phyloP scores from a whole-genome alignment of 2,797 vertebrate genomes.

The Neostethus bicornis region DNA sequence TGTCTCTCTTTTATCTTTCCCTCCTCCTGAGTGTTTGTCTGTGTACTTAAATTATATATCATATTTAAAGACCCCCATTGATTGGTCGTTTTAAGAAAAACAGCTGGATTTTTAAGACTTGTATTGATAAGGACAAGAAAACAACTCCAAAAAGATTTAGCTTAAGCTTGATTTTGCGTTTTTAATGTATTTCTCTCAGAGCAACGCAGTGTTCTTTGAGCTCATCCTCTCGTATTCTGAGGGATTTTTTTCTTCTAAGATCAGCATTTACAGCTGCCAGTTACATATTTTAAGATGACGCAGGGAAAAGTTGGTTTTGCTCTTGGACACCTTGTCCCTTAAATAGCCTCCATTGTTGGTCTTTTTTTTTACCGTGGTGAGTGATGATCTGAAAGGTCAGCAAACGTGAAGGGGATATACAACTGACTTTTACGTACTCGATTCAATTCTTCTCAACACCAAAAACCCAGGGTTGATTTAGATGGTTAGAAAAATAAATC shows the following conservation, averaged over 20 bases:
- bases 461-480: slow-evolving; percentile 6
- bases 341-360: slow-evolving; percentile 60
- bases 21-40: too few relatives aligned
- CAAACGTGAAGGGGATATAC: slow-evolving; percentile 63
- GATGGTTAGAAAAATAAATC: too few relatives aligned
- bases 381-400: slow-evolving; percentile 69
- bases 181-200: too few relatives aligned
- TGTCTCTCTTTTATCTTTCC: slow-evolving; percentile 63
- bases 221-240: slow-evolving; percentile 67
- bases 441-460: slow-evolving; percentile 50
- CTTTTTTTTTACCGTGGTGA: slow-evolving; percentile 59
- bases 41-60: slow-evolving; percentile 73
- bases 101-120: slow-evolving; percentile 75
- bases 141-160: slow-evolving; percentile 61
- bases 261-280: slow-evolving; percentile 73
- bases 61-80: slow-evolving; percentile 64
- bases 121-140: slow-evolving; percentile 65
- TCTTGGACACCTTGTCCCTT: slow-evolving; percentile 67
- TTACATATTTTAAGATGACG: slow-evolving; percentile 77
- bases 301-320: slow-evolving; percentile 54
- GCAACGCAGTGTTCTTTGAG: slow-evolving; percentile 29
- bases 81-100: slow-evolving; percentile 73
- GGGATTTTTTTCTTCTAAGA: slow-evolving; percentile 68
- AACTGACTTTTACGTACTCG: slow-evolving; percentile 52
- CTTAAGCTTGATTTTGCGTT: slow-evolving; percentile 34